Base-by-base conservation (phyloP, 2,113 vertebrate genomes). In the Hippocampus zosterae region DNA sequence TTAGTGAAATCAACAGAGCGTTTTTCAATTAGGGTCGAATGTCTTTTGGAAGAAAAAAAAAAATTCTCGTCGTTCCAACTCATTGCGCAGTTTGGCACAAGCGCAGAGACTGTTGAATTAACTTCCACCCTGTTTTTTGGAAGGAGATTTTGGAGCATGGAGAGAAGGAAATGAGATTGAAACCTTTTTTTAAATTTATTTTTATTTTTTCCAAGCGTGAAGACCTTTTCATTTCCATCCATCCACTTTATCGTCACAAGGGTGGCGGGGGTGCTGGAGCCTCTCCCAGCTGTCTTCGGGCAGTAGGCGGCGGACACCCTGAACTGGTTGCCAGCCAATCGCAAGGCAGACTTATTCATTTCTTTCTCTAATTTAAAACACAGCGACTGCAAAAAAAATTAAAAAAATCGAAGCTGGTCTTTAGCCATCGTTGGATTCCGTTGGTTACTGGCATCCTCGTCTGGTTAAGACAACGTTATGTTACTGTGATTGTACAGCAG, bases 101-200 rank as follows among this genome's bases (percentile, higher is more conserved):
- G 72, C 52, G 72, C 42, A 72, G 57, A 52, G 46, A 41, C 33
- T 66, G 74, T 50, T 11, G 46, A 66, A 73, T 69, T 50, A 65
- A 74, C 73, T 69, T 73, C 37, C 11, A 59, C 23, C 21, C 69
- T 18, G 73, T 50, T 74, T 61, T 44, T 52, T 65, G 40, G 62
- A 59, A 52, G 23, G 67, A 77, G 6, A 61, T 57, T 21, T 69
- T 73, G 23, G 13, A 71, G 59, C 73, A 66, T 40, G 52, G 48
- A 72, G 40, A 41, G 48, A 57, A 65, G 76, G 69, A 79, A 81
- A 81, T 75, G 61, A 76, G 68, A 82, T 60, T 67, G 67, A 75
- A 71, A 75, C 62, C 57, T 81, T 67, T 76, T 73, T 71, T 64
- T 25, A 25, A 25, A 18, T 60, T 29, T 16, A 15, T 8, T 60